phyloP scores from a whole-genome alignment of 2,113 vertebrate species.

The Eolophus roseicapilla region DNA sequence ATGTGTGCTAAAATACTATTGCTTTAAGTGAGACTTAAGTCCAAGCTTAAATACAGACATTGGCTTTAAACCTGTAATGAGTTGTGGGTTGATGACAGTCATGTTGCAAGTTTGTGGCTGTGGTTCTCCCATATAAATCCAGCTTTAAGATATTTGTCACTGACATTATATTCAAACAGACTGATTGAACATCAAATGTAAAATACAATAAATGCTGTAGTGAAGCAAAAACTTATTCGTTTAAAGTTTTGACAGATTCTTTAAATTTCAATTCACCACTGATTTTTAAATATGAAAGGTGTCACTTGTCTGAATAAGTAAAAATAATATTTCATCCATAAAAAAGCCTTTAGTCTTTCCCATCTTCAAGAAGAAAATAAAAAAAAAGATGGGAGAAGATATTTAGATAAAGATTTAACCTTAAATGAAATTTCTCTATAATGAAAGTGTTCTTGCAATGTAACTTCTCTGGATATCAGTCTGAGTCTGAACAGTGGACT shows the following conservation, averaged over 20 bases:
- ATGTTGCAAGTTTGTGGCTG: background rate
- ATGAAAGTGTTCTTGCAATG: background rate
- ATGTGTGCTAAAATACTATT: background rate
- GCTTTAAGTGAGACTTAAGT: background rate
- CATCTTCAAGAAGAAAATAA: background rate
- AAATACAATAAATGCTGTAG: background rate
- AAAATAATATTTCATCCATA: background rate
- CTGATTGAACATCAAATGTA: background rate
- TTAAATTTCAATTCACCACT: background rate
- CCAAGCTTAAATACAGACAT: background rate
- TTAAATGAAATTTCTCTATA: background rate
- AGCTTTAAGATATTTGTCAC: background rate
- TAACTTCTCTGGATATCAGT: background rate
- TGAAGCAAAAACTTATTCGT: background rate
- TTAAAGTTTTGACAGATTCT: background rate
- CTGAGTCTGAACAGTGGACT: background rate
- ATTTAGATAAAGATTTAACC: background rate
- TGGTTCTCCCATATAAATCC: background rate
- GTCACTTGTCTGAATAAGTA: background rate
- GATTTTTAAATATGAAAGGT: background rate
- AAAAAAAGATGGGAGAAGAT: background rate
- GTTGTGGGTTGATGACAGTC: background rate
- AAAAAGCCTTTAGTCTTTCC: background rate
- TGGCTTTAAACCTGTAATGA: background rate
- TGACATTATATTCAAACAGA: background rate